phyloP scores from a whole-genome alignment of 2,113 vertebrate genomes.

The Mionectes macconnelli region DNA sequence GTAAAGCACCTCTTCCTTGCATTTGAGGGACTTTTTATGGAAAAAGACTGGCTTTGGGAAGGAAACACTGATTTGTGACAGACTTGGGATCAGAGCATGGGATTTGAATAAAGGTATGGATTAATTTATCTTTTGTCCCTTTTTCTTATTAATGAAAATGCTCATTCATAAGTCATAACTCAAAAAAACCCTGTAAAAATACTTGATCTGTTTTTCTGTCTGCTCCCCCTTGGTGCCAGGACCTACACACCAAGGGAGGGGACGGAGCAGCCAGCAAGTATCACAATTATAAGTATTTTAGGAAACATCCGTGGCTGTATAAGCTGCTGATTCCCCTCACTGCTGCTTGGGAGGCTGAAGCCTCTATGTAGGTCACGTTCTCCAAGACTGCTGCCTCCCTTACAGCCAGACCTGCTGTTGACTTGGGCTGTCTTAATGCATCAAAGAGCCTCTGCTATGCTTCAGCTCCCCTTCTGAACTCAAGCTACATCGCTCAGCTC shows the following conservation, averaged over 20 bases:
- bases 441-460: conserved; percentile 28
- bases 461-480: conserved; percentile 51
- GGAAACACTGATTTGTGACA: conserved; percentile 33
- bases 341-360: conserved; percentile 40
- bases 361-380: conserved; percentile 62
- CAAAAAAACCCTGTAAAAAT: conserved; percentile 3
- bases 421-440: conserved; percentile 38
- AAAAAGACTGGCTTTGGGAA: conserved; percentile 12
- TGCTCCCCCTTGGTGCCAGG: background rate
- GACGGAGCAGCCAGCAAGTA: background rate
- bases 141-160: conserved; percentile 16
- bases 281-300: background rate
- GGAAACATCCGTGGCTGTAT: background rate
- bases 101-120: conserved; percentile 6
- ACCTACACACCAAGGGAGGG: background rate
- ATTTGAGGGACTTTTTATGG: conserved; percentile 34
- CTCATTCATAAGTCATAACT: background rate
- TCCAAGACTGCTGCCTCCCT: conserved; percentile 33
- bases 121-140: conserved; percentile 15
- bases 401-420: conserved; percentile 55
- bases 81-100: background rate
- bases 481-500: background rate
- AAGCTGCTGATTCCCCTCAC: conserved; percentile 14
- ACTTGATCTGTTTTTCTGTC: background rate
- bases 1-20: conserved; percentile 66